phyloP scores from a whole-genome alignment of 2,797 vertebrate genomes.

The Antennarius maculatus region DNA sequence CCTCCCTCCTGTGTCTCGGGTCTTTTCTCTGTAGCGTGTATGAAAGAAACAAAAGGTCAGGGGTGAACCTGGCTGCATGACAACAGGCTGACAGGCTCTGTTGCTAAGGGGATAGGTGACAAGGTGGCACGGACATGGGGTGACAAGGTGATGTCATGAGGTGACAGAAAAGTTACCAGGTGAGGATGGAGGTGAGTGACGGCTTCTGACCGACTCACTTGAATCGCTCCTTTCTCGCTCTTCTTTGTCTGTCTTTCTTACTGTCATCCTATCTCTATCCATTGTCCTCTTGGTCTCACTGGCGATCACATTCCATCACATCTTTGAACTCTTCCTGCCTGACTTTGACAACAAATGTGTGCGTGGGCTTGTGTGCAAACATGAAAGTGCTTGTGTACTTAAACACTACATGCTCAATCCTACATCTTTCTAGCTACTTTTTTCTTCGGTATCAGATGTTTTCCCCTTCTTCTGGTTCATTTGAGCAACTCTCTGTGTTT shows the following conservation, averaged over 20 bases:
- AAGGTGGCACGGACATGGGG: slow-evolving; percentile 69
- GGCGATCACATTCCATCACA: slow-evolving; percentile 63
- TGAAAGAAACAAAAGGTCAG: slow-evolving; percentile 74
- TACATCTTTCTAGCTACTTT: slow-evolving; percentile 34
- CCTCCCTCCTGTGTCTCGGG: slow-evolving; percentile 55
- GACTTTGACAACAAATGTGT: slow-evolving; percentile 53
- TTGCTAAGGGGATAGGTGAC: slow-evolving; percentile 77
- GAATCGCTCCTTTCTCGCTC: slow-evolving; percentile 46
- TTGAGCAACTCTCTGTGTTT: slow-evolving; percentile 29
- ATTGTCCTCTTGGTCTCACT: slow-evolving; percentile 51
- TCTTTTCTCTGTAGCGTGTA: slow-evolving; percentile 66
- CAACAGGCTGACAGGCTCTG: slow-evolving; percentile 68
- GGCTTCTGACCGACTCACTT: slow-evolving; percentile 68
- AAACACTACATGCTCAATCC: slow-evolving; percentile 17
- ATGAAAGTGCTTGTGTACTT: slow-evolving; percentile 15
- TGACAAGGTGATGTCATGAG: slow-evolving; percentile 80
- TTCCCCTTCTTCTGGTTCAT: background rate
- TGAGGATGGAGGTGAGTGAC: slow-evolving; percentile 76
- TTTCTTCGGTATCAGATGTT: slow-evolving; percentile 21
- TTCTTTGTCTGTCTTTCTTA: slow-evolving; percentile 65
- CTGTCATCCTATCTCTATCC: slow-evolving; percentile 63
- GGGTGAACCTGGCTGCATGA: slow-evolving; percentile 70
- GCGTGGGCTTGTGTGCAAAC: slow-evolving; percentile 6
- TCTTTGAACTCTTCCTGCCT: slow-evolving; percentile 59
- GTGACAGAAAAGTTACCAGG: slow-evolving; percentile 80